Percentiles rank a stretch among this genome's conserved stretches.
Conservation (phyloP, 2,113 vertebrate genomes). For the Noturus placidus region DNA sequence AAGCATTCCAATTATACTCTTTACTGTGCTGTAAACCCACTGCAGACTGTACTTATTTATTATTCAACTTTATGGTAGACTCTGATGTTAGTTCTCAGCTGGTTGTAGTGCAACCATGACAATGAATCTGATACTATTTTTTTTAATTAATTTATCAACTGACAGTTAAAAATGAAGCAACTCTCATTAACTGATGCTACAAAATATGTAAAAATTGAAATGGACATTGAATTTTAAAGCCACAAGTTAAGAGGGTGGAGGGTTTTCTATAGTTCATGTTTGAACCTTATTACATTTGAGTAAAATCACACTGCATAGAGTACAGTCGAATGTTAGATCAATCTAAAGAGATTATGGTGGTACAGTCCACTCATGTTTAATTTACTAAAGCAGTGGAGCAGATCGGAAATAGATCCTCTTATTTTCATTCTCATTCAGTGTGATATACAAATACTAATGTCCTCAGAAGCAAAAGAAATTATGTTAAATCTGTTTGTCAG, state of each 20-base stretch:
- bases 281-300: conserved; percentile 4
- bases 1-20: neutral
- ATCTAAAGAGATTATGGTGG: conserved; percentile 55
- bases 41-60: neutral
- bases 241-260: neutral
- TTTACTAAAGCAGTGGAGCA: conserved; percentile 64
- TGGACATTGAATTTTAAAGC: neutral
- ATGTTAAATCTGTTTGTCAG: conserved; percentile 52
- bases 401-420: conserved; percentile 63
- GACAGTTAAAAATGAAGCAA: neutral
- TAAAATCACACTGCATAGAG: conserved; percentile 4
- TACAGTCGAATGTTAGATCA: conserved; percentile 27
- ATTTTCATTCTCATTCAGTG: conserved; percentile 28
- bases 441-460: conserved; percentile 61
- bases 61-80: neutral
- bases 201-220: conserved; percentile 23
- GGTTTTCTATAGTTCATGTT: neutral
- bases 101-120: neutral
- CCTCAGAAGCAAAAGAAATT: conserved; percentile 53
- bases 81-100: neutral
- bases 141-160: neutral
- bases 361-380: conserved; percentile 68
- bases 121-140: neutral
- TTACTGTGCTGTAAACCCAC: neutral
- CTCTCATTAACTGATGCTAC: conserved; percentile 2